Evolutionary conservation across 2,888 invertebrate genomes (phyloP), one percentile per base, ranked within the genome.

Genomic region (Mechanitis mazaeus): DNA sequence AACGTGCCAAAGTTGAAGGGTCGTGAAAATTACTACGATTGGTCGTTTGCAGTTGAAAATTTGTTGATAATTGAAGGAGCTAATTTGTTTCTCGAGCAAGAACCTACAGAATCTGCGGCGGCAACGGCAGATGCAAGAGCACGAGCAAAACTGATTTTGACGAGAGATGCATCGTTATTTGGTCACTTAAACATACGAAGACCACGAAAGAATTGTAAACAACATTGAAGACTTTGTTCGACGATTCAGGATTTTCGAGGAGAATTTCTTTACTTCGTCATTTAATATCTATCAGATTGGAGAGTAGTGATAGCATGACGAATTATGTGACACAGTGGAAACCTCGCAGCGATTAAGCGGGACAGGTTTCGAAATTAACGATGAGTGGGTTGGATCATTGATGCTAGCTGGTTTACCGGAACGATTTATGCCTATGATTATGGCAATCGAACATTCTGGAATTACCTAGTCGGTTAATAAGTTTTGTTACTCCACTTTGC

Each of bases 181-280:
- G 66, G 64, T 7, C 60, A 66, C 31, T 64, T 66, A 6, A 66
- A 64, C 45, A 42, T 31, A 62, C 56, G n/a, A 62, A 54, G 33
- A 60, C 66, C n/a, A 35, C 47, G 9, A 4, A 60, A 4, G 60
- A 58, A 11, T 28, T 64, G 55, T 64, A 56, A 59, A 20, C 58
- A 33, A 64, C 58, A 35, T 45, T 64, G 3, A 64, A 61, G 42
- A 35, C 56, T 20, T 33, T 61, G n/a, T 64, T 64, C 42, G 61
- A 64, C 28, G 64, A 64, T 38, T 61, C 59, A 3, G 64, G 64
- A 33, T 64, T 64, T 42, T 59, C 64, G 7, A 5, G 57, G 4
- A 55, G 56, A 42, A 64, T 61, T 33, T 20, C 20, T 20, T 20
- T 20, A 20, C 20, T 20, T 20, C 20, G 20, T 20, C 20, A 20